phyloP scores from a whole-genome alignment of 1,140 invertebrate species.

The Diorhabda elongata region DNA sequence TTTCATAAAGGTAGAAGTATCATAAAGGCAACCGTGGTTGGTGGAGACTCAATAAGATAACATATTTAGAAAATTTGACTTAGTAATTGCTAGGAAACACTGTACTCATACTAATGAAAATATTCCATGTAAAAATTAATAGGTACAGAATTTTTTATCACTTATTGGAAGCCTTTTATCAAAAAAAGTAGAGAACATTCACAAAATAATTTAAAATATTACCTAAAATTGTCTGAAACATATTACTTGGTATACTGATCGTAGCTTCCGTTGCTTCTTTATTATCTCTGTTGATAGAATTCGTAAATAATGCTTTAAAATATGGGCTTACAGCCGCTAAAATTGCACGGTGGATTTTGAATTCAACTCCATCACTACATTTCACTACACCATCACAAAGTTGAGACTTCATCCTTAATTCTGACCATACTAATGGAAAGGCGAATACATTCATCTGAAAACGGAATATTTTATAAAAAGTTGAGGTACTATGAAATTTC shows the following conservation, averaged over 20 bases:
- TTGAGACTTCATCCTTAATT: constrained; percentile 56
- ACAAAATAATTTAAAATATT: neutral
- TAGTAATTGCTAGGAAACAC: too few relatives aligned
- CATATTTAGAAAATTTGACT: too few relatives aligned
- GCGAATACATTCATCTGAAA: constrained; percentile 38
- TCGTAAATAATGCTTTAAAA: constrained; percentile 62
- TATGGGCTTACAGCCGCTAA: constrained; percentile 64
- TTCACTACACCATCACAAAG: constrained; percentile 57
- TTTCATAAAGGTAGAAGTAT: too few relatives aligned
- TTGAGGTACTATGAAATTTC: too few relatives aligned
- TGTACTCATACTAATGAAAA: too few relatives aligned
- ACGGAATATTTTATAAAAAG: neutral
- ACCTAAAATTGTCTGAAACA: constrained; percentile 53
- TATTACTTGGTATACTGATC: constrained; percentile 50
- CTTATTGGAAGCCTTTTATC: too few relatives aligned
- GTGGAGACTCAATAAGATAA: too few relatives aligned
- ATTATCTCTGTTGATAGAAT: constrained; percentile 53
- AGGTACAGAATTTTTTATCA: neutral
- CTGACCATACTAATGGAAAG: constrained; percentile 61
- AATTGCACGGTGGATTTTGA: constrained; percentile 61
- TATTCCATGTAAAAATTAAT: neutral
- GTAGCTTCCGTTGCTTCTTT: constrained; percentile 52
- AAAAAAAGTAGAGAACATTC: too few relatives aligned
- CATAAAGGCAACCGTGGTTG: too few relatives aligned
- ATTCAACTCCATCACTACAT: constrained; percentile 58